phyloP scores from a whole-genome alignment of 2,113 vertebrate genomes.

The Gymnocephalus cernua region DNA sequence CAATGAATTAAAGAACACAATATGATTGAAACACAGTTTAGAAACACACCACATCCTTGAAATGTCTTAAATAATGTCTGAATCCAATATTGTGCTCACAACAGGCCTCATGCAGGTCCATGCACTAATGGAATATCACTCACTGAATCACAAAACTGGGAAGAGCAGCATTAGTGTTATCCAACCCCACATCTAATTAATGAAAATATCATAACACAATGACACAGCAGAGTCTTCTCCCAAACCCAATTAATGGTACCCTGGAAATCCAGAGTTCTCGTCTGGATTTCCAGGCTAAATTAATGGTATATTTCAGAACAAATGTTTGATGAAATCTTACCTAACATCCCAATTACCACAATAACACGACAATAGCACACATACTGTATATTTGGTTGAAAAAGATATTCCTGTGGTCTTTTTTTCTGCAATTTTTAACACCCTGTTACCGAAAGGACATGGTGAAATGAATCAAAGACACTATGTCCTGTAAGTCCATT shows the following conservation, averaged over 20 bases:
- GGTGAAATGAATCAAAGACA: conserved; percentile 35
- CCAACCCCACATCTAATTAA: conserved; percentile 69
- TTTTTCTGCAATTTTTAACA: conserved; percentile 7
- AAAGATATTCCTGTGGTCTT: conserved; percentile 43
- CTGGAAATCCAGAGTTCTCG: no score
- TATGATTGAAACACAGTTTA: conserved; percentile 40
- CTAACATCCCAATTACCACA: conserved; percentile 62
- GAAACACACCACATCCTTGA: conserved; percentile 38
- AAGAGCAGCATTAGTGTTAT: conserved; percentile 60
- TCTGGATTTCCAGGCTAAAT: no score
- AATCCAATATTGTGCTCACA: conserved; percentile 32
- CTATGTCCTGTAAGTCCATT: conserved; percentile 37
- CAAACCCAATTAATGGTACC: conserved; percentile 74
- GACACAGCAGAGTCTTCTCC: conserved; percentile 64
- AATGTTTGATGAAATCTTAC: conserved; percentile 75
- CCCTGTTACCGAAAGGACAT: conserved; percentile 23
- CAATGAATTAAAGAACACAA: conserved; percentile 26
- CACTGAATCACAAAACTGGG: conserved; percentile 34
- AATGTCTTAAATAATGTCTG: conserved; percentile 55
- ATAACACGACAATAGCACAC: conserved; percentile 35
- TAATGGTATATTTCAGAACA: conserved; percentile 64
- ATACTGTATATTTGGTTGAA: conserved; percentile 38
- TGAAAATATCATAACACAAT: conserved; percentile 72
- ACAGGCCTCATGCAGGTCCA: conserved; percentile 13
- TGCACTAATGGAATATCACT: conserved; percentile 60